Conservation (phyloP, 2,888 invertebrate species). For the Malthinus flaveolus region DNA sequence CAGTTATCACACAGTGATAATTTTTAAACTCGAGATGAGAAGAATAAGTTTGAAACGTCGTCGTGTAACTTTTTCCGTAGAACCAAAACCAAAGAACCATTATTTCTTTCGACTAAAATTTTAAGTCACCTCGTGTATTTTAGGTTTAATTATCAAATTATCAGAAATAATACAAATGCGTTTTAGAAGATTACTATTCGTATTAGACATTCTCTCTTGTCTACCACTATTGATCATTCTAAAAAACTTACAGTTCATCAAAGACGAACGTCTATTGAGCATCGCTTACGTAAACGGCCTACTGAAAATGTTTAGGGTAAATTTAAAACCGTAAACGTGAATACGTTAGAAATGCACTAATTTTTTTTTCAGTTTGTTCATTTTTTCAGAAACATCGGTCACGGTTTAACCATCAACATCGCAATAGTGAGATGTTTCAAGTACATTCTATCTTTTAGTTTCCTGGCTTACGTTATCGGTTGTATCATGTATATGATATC, state of each 20-base stretch:
- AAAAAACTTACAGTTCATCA: not conserved
- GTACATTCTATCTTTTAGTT: conserved; percentile 31
- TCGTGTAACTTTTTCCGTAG: too few species aligned
- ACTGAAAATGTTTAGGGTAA: conserved; percentile 17
- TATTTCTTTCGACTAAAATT: too few species aligned
- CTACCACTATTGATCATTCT: conserved; percentile 28
- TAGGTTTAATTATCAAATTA: conserved; percentile 31
- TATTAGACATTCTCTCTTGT: conserved; percentile 27
- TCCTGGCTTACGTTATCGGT: conserved; percentile 32
- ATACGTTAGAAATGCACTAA: too few species aligned
- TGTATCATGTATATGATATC: conserved; percentile 31
- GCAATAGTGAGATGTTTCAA: conserved; percentile 32
- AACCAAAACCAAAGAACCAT: too few species aligned
- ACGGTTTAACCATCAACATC: conserved; percentile 34
- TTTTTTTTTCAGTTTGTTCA: conserved; percentile 27
- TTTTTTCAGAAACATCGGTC: conserved; percentile 30
- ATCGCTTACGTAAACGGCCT: conserved; percentile 24
- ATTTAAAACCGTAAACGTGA: too few species aligned
- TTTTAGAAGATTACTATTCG: too few species aligned
- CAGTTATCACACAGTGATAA: too few species aligned
- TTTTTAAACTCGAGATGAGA: too few species aligned
- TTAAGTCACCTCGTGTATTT: not conserved
- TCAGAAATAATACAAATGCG: conserved; percentile 27
- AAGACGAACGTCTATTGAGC: not conserved
- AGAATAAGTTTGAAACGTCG: too few species aligned